Evolutionary conservation across 1,140 invertebrate species (phyloP).

Genomic region (Drosophila serrata): DNA sequence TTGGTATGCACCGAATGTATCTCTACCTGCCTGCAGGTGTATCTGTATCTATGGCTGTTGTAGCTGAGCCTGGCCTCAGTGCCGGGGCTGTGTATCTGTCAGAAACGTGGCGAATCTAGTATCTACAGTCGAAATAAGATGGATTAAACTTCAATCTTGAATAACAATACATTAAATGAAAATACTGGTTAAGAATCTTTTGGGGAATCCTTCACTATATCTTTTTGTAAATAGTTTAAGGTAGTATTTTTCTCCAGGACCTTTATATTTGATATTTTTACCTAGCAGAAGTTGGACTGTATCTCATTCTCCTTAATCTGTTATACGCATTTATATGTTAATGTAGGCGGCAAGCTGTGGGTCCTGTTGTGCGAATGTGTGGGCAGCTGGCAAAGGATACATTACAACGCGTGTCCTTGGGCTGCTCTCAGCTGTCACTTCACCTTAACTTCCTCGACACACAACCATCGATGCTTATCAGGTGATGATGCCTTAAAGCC

Average conservation of each 20-base stretch:
- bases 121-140: slow-evolving; percentile 35
- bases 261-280: not conserved
- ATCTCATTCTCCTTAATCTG: slow-evolving; percentile 34
- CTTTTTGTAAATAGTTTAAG: not conserved
- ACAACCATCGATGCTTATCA: slow-evolving; percentile 52
- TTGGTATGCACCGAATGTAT: slow-evolving; percentile 57
- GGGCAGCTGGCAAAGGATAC: slow-evolving; percentile 32
- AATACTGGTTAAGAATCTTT: not conserved
- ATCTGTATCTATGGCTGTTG: slow-evolving; percentile 9
- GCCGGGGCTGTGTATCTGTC: slow-evolving; percentile 43
- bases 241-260: too few relatives aligned
- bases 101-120: slow-evolving; percentile 53
- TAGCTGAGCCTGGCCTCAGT: slow-evolving; percentile 9
- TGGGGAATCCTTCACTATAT: not conserved
- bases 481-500: slow-evolving; percentile 30
- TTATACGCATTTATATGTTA: slow-evolving; percentile 79
- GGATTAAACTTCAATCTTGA: not conserved
- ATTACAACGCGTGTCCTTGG: slow-evolving; percentile 50
- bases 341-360: slow-evolving; percentile 39
- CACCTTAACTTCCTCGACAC: slow-evolving; percentile 31
- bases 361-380: not conserved
- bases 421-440: slow-evolving; percentile 40
- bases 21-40: slow-evolving; percentile 44
- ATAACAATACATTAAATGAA: not conserved
- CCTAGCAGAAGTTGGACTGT: slow-evolving; percentile 21